phyloP scores from a whole-genome alignment of 2,113 vertebrate species.

The Corvus moneduloides region DNA sequence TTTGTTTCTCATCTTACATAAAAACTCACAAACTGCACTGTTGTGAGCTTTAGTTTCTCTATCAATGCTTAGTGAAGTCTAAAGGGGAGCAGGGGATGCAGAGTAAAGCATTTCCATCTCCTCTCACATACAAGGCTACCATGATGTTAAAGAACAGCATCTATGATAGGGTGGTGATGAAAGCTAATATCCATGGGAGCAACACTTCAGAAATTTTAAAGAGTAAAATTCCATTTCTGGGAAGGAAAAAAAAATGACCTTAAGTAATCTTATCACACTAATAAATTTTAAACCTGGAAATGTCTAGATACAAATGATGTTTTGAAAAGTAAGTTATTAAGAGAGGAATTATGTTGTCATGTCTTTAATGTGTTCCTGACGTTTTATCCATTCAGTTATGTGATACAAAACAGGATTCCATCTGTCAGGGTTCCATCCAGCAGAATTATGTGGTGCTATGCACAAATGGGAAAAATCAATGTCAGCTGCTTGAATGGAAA shows the following conservation, averaged over 20 bases:
- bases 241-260: slow-evolving; percentile 24
- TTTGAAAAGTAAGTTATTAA: slow-evolving; percentile 69
- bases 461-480: slow-evolving; percentile 68
- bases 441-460: slow-evolving; percentile 55
- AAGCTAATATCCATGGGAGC: slow-evolving; percentile 12
- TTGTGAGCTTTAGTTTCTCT: not conserved
- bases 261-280: slow-evolving; percentile 34
- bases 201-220: slow-evolving; percentile 10
- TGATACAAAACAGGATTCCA: slow-evolving; percentile 61
- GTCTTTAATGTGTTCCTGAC: slow-evolving; percentile 64
- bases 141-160: not conserved
- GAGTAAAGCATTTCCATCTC: not conserved
- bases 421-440: slow-evolving; percentile 32
- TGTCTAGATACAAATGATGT: slow-evolving; percentile 55
- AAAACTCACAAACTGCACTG: not conserved
- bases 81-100: not conserved
- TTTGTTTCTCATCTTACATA: not conserved
- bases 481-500: slow-evolving; percentile 70
- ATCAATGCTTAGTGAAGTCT: not conserved
- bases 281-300: slow-evolving; percentile 64
- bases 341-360: slow-evolving; percentile 59
- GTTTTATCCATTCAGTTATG: slow-evolving; percentile 60
- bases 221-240: slow-evolving; percentile 45
- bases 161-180: not conserved
- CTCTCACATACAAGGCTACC: not conserved